Evolutionary conservation across 1,140 invertebrate genomes (phyloP).

Genomic region (Drosophila miranda): DNA sequence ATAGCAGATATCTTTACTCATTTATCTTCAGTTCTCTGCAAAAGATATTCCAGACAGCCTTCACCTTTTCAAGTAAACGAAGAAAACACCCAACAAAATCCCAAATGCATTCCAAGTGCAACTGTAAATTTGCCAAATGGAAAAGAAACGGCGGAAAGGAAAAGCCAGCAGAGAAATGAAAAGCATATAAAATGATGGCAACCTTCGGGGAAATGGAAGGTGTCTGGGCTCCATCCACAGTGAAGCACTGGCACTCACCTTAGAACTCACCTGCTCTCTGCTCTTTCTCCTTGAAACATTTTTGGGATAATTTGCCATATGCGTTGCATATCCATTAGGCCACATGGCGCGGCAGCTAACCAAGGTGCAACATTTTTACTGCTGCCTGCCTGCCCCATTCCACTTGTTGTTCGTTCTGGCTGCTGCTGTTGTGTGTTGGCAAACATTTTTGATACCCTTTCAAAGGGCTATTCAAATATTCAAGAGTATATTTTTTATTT

Average conservation of each 20-base stretch:
- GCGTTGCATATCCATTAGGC: constrained; percentile 67
- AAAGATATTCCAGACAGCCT: no score
- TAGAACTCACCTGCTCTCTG: not conserved
- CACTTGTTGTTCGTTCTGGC: constrained; percentile 34
- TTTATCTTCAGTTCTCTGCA: no score
- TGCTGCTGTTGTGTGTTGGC: constrained; percentile 9
- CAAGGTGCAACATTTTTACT: constrained; percentile 70
- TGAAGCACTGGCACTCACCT: constrained; percentile 30
- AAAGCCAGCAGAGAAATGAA: constrained; percentile 13
- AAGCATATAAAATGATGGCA: constrained; percentile 1
- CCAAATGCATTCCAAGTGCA: constrained; percentile 36
- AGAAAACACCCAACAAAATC: constrained; percentile 10
- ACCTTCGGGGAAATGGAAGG: constrained; percentile 5
- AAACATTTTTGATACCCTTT: constrained; percentile 15
- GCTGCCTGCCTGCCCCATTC: constrained; percentile 2
- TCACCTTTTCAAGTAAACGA: no score
- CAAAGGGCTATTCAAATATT: no score
- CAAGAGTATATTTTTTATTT: no score
- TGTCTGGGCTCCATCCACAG: constrained; percentile 17
- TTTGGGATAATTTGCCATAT: constrained; percentile 59
- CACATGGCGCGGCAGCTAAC: constrained; percentile 37
- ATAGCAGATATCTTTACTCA: no score
- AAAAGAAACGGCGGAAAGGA: constrained; percentile 21
- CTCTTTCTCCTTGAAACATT: constrained; percentile 7
- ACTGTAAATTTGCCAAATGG: constrained; percentile 39